Conservation (phyloP, 1,140 invertebrate genomes). For the Leptinotarsa defecta region DNA sequence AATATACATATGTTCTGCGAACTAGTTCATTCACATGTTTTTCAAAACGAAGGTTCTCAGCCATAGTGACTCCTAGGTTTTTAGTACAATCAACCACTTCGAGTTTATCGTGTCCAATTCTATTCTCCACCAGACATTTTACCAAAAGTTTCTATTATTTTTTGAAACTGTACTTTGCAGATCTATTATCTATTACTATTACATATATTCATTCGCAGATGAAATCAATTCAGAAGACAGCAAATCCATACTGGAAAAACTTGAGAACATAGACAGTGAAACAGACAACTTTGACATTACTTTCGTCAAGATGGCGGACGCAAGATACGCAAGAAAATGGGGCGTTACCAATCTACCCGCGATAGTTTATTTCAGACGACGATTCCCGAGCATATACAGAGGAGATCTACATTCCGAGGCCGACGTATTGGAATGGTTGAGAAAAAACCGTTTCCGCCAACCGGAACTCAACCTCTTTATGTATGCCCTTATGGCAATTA, state of each 20-base stretch:
- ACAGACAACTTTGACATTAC: constrained; percentile 93
- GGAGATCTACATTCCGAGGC: constrained; percentile 82
- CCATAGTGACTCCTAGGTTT: too few relatives aligned
- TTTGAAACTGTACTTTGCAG: too few relatives aligned
- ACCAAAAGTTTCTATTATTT: too few relatives aligned
- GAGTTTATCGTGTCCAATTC: too few relatives aligned
- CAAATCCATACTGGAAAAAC: constrained; percentile 75
- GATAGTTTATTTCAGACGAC: constrained; percentile 90
- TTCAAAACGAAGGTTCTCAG: too few relatives aligned
- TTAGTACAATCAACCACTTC: too few relatives aligned
- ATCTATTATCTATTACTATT: neutral
- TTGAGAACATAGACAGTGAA: constrained; percentile 92
- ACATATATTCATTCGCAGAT: constrained; percentile 60
- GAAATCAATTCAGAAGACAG: constrained; percentile 81
- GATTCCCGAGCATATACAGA: constrained; percentile 93
- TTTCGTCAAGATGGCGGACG: constrained; percentile 92
- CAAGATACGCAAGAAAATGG: constrained; percentile 90
- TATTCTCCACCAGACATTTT: too few relatives aligned
- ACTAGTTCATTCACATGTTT: too few relatives aligned
- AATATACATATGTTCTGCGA: too few relatives aligned
- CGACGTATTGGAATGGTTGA: constrained; percentile 90
- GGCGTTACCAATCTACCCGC: constrained; percentile 91
- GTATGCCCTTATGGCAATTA: constrained; percentile 87
- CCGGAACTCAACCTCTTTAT: constrained; percentile 94
- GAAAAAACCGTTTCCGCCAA: constrained; percentile 90